Conservation (phyloP, 2,113 vertebrate species). For the Urocynchramus pylzowi region DNA sequence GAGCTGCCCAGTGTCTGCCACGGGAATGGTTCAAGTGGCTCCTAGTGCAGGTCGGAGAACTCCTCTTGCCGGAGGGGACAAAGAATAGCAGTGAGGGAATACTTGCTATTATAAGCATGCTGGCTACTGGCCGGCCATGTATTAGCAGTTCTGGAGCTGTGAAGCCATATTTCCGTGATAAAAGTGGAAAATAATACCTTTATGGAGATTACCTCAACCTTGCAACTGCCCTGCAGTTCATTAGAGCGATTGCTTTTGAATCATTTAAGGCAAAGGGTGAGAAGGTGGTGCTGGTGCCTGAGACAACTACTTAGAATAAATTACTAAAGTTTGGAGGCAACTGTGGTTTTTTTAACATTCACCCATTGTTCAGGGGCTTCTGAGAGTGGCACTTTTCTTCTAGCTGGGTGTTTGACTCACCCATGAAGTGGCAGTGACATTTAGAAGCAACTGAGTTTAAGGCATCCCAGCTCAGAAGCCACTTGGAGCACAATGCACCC, state of each 20-base stretch:
- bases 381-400: background rate
- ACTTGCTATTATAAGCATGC: slow-evolving; percentile 19
- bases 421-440: background rate
- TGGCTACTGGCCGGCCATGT: background rate
- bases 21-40: background rate
- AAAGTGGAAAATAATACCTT: slow-evolving; percentile 41
- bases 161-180: slow-evolving; percentile 15
- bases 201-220: slow-evolving; percentile 27
- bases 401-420: background rate
- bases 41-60: background rate
- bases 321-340: background rate
- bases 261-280: background rate
- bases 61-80: background rate
- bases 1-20: background rate
- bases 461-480: background rate
- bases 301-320: background rate
- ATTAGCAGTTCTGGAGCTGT: slow-evolving; percentile 15
- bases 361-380: background rate
- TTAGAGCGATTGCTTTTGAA: background rate
- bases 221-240: background rate
- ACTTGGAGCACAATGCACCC: background rate
- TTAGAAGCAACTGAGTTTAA: background rate
- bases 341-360: background rate
- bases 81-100: background rate
- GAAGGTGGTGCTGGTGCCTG: background rate